A percentile compares a stretch with the other conserved stretches of the same genome.
These are phyloP conservation scores for Monoplex corrugatus DNA, from an alignment of 2,888 invertebrate species.

Conservation along the genomic window DNA sequence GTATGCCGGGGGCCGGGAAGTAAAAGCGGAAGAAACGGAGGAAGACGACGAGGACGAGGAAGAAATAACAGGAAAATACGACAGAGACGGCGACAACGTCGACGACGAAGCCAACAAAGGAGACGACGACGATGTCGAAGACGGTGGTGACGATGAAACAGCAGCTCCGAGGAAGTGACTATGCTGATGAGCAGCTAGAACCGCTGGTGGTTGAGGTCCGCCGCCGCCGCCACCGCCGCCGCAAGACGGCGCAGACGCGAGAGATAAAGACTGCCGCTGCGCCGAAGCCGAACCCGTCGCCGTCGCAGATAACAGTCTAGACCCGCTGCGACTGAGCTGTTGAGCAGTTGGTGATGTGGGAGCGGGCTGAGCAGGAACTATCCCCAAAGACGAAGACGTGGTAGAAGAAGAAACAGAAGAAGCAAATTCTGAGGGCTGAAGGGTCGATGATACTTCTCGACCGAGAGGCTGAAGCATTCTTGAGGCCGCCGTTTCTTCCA, in stretches of 20 bases:
- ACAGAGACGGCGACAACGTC: background rate
- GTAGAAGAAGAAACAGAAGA: background rate
- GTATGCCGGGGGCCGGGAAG: background rate
- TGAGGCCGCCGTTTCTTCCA: background rate
- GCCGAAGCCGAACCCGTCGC: background rate
- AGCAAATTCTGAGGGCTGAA: background rate
- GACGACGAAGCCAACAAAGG: background rate
- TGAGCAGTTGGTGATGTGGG: background rate
- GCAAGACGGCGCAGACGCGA: background rate
- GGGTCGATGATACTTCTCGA: background rate
- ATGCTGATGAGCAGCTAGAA: background rate
- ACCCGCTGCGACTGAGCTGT: background rate
- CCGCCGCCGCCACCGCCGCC: background rate
- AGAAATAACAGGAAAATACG: background rate
- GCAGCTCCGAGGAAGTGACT: background rate
- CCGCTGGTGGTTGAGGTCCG: background rate
- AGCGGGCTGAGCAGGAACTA: background rate
- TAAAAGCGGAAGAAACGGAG: background rate
- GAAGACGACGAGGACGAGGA: background rate
- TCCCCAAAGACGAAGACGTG: background rate
- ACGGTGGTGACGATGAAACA: background rate
- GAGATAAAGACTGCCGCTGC: background rate
- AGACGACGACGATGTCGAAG: slow-evolving; percentile 14
- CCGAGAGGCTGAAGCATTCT: background rate
- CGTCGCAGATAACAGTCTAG: background rate